These are phyloP conservation scores for Camptogramma bilineatum DNA, from an alignment of 2,888 invertebrate species.

Conservation along the genomic window DNA sequence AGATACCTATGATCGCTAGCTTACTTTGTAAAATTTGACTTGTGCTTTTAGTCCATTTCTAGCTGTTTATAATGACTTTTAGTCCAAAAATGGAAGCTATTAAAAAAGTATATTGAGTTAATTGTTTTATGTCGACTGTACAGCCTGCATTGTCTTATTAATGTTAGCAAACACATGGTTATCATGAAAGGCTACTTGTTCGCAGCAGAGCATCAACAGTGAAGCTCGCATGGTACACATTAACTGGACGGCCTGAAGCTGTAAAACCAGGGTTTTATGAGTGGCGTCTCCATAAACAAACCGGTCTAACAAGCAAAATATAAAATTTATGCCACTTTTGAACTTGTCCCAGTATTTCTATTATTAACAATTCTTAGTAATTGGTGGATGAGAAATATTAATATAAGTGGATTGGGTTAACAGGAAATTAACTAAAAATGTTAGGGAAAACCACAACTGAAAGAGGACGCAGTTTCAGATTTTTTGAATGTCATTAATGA, in stretches of 20 bases:
- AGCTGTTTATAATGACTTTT: not conserved
- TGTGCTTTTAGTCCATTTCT: too few species aligned
- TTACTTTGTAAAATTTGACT: too few species aligned
- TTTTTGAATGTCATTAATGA: not conserved
- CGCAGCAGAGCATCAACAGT: conserved; percentile 31
- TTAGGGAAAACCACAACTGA: not conserved
- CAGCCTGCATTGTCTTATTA: conserved; percentile 31
- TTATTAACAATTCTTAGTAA: not conserved
- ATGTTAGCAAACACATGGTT: conserved; percentile 38
- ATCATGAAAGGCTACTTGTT: conserved; percentile 40
- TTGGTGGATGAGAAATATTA: not conserved
- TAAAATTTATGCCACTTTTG: not conserved
- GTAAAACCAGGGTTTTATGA: conserved; percentile 24
- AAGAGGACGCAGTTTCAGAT: not conserved
- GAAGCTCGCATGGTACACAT: conserved; percentile 32
- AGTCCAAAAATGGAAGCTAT: not conserved
- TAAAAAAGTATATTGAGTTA: not conserved
- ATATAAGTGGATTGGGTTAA: not conserved
- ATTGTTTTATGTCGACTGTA: conserved; percentile 7
- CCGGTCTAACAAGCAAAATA: not conserved
- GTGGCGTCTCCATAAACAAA: conserved; percentile 5
- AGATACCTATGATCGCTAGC: too few species aligned
- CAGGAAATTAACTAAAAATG: not conserved
- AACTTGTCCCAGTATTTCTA: not conserved
- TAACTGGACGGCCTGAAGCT: conserved; percentile 23